phyloP scores from a whole-genome alignment of 1,140 invertebrate species.

The Helicoverpa armigera region DNA sequence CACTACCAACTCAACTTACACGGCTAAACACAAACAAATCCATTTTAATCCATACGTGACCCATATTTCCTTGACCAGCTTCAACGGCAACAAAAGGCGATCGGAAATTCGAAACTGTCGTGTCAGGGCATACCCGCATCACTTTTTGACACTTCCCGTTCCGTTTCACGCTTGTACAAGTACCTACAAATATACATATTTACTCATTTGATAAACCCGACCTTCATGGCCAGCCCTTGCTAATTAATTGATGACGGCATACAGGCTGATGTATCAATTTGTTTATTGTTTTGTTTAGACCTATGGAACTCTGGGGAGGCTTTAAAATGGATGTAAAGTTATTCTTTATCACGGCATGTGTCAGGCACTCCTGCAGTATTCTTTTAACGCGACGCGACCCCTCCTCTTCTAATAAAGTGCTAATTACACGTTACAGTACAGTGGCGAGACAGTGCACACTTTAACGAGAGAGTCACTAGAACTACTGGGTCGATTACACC shows the following conservation, averaged over 20 bases:
- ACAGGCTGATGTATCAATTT: not conserved
- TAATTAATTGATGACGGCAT: conserved; percentile 6
- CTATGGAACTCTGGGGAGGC: not conserved
- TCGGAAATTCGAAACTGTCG: not conserved
- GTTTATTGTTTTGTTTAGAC: not conserved
- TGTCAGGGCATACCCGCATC: conserved; percentile 11
- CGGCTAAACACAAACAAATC: too few species aligned
- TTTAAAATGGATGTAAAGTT: too few species aligned
- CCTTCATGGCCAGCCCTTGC: not conserved
- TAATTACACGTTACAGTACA: too few species aligned
- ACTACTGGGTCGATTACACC: too few species aligned
- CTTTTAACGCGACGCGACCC: too few species aligned
- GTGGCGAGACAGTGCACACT: too few species aligned
- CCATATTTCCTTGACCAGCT: conserved; percentile 7
- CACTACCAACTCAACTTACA: too few species aligned
- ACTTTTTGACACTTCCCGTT: conserved; percentile 8
- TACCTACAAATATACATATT: not conserved
- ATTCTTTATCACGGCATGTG: too few species aligned
- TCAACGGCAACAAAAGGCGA: not conserved
- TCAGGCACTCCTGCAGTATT: too few species aligned
- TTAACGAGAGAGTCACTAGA: too few species aligned
- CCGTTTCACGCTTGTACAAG: not conserved
- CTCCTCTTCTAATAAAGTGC: too few species aligned
- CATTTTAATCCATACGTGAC: too few species aligned
- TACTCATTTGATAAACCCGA: not conserved